A percentile compares a stretch with the other conserved stretches of the same genome.
Evolutionary conservation across 2,113 vertebrate species (phyloP).

Genomic region (Bubo blakistoni): DNA sequence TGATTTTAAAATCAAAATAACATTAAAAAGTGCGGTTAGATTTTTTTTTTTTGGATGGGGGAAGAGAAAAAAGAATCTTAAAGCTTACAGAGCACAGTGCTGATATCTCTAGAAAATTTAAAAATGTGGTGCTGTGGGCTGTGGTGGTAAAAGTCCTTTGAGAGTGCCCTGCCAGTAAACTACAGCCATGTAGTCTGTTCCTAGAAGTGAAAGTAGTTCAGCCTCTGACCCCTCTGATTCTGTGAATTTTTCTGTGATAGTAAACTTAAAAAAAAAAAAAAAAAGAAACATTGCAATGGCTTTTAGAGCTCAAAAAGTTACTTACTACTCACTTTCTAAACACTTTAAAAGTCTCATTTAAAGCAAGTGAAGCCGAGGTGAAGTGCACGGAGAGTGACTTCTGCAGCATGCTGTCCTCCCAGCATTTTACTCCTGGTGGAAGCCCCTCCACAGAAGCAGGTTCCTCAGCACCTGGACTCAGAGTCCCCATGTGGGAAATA

Average conservation of each 20-base stretch:
- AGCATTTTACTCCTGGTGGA: background rate
- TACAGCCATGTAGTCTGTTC: background rate
- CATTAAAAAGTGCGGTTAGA: background rate
- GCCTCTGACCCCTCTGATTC: background rate
- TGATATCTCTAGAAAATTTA: background rate
- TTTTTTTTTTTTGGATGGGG: background rate
- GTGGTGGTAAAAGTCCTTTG: background rate
- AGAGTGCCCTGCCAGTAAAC: background rate
- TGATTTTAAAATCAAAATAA: background rate
- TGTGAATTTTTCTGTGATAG: background rate
- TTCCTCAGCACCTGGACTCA: background rate
- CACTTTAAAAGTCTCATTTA: background rate
- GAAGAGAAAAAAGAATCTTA: background rate
- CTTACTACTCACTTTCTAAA: background rate
- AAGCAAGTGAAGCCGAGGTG: background rate
- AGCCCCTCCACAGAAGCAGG: background rate
- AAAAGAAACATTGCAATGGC: background rate
- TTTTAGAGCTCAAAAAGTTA: background rate
- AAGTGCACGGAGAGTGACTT: background rate
- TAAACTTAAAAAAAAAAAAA: background rate
- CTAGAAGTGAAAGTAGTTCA: background rate
- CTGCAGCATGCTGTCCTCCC: rapidly evolving
- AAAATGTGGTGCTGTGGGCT: background rate
- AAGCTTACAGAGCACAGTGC: background rate
- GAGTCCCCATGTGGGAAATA: background rate